A percentile compares a stretch with the other conserved stretches of the same genome.
These are phyloP conservation scores for Drosophila atroscutellata DNA, from an alignment of 2,888 invertebrate genomes.

Conservation along the genomic window DNA sequence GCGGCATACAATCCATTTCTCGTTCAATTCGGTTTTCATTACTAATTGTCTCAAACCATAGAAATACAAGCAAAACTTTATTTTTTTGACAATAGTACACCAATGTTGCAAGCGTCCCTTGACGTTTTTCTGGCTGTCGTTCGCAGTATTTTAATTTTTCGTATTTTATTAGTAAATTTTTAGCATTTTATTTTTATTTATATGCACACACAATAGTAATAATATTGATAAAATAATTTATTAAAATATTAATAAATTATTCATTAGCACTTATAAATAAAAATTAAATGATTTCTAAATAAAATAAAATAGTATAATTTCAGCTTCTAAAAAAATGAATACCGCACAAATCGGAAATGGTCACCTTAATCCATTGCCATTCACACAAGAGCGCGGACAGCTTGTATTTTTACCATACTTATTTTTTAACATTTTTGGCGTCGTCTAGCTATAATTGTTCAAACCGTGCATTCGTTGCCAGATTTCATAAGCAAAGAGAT, in stretches of 20 bases:
- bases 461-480: slow-evolving; percentile 15
- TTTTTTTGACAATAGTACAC: slow-evolving; percentile 30
- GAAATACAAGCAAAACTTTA: slow-evolving; percentile 6
- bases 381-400: slow-evolving; percentile 54
- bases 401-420: slow-evolving; percentile 51
- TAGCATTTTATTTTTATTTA: not conserved
- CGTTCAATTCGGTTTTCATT: slow-evolving; percentile 74
- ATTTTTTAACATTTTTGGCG: slow-evolving; percentile 53
- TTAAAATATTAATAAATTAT: not conserved
- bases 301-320: not conserved
- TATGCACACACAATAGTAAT: not conserved
- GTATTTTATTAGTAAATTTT: slow-evolving; percentile 25
- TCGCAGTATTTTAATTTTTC: slow-evolving; percentile 21
- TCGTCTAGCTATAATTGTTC: slow-evolving; percentile 39
- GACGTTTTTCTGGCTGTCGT: slow-evolving; percentile 10
- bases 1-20: slow-evolving; percentile 82
- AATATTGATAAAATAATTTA: not conserved
- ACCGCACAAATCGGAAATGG: slow-evolving; percentile 17
- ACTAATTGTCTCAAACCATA: slow-evolving; percentile 31
- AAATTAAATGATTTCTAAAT: not conserved
- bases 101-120: slow-evolving; percentile 49
- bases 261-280: not conserved
- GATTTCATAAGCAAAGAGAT: slow-evolving; percentile 31
- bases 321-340: slow-evolving; percentile 4
- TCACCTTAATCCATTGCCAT: slow-evolving; percentile 43